Conservation (phyloP, 2,797 vertebrate species). For the Anabacerthia variegaticeps region DNA sequence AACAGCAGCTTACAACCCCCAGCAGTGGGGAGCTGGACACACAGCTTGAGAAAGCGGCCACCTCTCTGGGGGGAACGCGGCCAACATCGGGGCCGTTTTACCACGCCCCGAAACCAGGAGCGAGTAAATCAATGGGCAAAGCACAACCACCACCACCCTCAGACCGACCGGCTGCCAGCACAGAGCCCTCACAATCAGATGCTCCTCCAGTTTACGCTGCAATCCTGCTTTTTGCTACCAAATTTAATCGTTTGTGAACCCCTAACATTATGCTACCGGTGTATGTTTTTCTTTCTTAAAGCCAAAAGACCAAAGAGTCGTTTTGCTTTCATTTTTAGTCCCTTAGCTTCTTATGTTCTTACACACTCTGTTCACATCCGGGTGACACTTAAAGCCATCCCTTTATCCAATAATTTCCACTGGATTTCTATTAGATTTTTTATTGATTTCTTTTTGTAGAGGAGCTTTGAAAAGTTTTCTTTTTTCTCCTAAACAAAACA, state of each 20-base stretch:
- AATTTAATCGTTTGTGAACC: fast-evolving
- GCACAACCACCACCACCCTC: neutral
- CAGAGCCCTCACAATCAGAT: neutral
- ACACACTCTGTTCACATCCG: neutral
- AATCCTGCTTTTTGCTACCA: fast-evolving
- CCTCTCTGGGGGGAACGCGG: neutral
- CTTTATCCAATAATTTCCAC: neutral
- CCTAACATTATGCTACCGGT: neutral
- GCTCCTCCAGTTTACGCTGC: neutral
- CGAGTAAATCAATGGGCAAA: neutral
- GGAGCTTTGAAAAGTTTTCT: neutral
- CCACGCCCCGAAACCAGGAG: neutral
- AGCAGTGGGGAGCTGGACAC: neutral
- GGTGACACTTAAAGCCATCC: neutral
- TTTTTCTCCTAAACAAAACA: neutral
- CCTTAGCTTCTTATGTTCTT: neutral
- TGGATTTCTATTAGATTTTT: neutral
- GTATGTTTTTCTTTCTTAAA: neutral
- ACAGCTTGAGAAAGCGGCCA: neutral
- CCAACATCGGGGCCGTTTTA: fast-evolving
- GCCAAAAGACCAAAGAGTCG: neutral
- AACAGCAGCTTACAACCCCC: neutral
- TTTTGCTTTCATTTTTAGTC: neutral
- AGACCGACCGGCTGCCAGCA: neutral
- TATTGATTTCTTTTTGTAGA: neutral